phyloP scores from a whole-genome alignment of 2,797 vertebrate genomes.

The Leptoclinus maculatus region DNA sequence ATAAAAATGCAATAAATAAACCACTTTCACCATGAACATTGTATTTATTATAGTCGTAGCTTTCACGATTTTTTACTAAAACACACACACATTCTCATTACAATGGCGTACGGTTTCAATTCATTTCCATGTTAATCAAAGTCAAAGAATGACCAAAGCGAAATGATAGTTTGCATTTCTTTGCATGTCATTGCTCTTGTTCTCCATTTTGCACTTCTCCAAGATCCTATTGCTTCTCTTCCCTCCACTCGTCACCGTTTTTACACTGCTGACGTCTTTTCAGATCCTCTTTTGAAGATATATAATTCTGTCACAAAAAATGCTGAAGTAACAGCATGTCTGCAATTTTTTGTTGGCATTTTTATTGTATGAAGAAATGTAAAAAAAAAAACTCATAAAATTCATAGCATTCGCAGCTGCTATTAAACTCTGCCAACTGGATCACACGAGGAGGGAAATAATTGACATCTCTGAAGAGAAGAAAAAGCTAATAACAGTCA shows the following conservation, averaged over 20 bases:
- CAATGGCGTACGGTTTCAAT: not conserved
- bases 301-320: conserved; percentile 35
- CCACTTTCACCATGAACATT: conserved; percentile 21
- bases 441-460: conserved; percentile 44
- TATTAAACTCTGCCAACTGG: conserved; percentile 54
- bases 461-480: conserved; percentile 41
- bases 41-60: conserved; percentile 18
- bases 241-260: not conserved
- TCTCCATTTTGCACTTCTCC: not conserved
- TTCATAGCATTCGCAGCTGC: conserved; percentile 24
- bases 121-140: not conserved
- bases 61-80: not conserved
- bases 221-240: conserved; percentile 1
- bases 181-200: conserved; percentile 14
- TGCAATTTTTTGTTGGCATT: conserved; percentile 17
- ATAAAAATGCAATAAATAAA: conserved; percentile 24
- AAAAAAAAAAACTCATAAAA: conserved; percentile 42
- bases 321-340: conserved; percentile 47
- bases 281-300: conserved; percentile 16
- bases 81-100: not conserved
- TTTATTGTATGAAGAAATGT: conserved; percentile 45
- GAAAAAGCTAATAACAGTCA: conserved; percentile 42
- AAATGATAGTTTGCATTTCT: not conserved
- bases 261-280: conserved; percentile 6
- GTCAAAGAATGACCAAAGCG: conserved; percentile 1